Conservation (phyloP, 2,113 vertebrate species). For the Tenrec ecaudatus region DNA sequence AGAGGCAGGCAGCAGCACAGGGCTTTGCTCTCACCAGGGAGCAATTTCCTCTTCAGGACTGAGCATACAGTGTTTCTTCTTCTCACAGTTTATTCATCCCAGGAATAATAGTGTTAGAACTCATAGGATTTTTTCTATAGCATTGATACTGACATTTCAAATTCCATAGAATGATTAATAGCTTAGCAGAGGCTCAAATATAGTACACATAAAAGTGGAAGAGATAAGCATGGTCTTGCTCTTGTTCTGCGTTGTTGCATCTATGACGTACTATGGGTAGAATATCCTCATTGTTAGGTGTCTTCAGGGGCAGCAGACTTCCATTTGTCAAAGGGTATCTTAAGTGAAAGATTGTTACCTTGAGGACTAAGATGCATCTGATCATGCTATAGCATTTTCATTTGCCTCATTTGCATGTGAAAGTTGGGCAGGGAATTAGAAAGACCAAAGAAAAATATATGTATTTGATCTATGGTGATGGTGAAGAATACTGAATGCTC, state of each 20-base stretch:
- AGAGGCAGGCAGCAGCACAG: neutral
- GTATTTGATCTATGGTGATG: too few species aligned
- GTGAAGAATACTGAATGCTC: too few species aligned
- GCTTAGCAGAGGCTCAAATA: neutral
- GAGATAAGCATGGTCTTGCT: too few species aligned
- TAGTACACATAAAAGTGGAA: neutral
- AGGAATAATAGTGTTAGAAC: slow-evolving; percentile 29
- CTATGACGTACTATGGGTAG: neutral
- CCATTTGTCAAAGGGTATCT: neutral
- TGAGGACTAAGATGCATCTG: too few species aligned
- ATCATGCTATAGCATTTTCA: too few species aligned
- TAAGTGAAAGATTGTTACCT: neutral
- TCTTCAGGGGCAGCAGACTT: neutral
- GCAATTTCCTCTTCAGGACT: slow-evolving; percentile 26
- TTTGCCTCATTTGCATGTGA: too few species aligned
- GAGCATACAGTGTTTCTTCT: neutral
- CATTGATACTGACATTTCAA: slow-evolving; percentile 15
- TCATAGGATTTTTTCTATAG: neutral
- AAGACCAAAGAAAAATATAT: too few species aligned
- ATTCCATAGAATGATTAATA: neutral
- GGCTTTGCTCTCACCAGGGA: slow-evolving; percentile 28
- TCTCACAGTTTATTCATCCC: slow-evolving; percentile 8
- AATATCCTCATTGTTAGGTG: neutral
- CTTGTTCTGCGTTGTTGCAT: accelerated
- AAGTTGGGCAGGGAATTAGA: too few species aligned